Evolutionary conservation across 2,888 invertebrate genomes (phyloP), one percentile per base, ranked within the genome.

Genomic region (Andrena flavipes): DNA sequence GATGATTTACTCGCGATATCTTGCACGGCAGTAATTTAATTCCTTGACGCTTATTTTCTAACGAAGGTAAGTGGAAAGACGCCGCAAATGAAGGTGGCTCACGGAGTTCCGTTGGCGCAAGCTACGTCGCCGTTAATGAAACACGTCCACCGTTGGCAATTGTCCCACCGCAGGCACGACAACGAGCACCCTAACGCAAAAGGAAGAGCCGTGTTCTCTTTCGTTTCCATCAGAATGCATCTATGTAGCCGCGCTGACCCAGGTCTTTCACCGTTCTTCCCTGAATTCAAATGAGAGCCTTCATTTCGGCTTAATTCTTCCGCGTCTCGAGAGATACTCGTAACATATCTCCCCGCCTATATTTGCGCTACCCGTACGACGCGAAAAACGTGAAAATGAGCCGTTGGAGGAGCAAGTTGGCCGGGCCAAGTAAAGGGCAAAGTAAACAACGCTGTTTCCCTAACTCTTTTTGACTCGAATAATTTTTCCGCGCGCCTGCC

Each of bases 61-160:
- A 72, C 54, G 79, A 73, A 67, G 51, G 64, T 67, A 67, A 79
- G 70, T 65, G 33, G 81, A 70, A 69, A 59, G 49, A 60, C 35
- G 48, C 49, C 60, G 29, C 69, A 60, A 70, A 75, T 70, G 80
- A 81, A 64, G 26, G 49, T 59, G 59, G 81, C 48, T 35, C 59
- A 26, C 35, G 42, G 51, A 70, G 60, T 79, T 82, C 60, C 60
- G 70, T 60, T 65, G 76, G 86, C 84, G 82, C 69, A 79, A 80
- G 89, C 87, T 89, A 84, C 90, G 90, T 90, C 88, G 88, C 82
- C 90, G 90, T 87, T 91, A 91, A 92, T 90, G 91, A 92, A 92
- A 90, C 89, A 92, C 89, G 89, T 91, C 90, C 89, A 87, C 85
- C 81, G 86, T 90, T 89, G 90, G 91, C 91, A 90, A 91, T 91